phyloP scores from a whole-genome alignment of 2,113 vertebrate genomes.

The Drymodes brunneopygia region DNA sequence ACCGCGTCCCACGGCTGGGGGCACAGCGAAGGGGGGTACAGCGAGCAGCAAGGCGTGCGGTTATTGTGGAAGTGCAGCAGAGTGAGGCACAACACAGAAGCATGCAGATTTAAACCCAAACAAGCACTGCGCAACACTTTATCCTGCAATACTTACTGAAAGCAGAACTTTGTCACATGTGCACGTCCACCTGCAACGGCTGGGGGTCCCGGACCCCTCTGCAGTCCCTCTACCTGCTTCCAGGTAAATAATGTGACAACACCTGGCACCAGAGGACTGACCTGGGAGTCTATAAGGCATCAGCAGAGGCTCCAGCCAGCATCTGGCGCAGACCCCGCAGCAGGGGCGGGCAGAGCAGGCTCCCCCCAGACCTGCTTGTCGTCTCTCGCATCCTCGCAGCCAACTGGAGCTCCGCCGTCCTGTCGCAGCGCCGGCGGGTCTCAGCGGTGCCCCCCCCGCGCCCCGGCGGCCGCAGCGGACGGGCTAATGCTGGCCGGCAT shows the following conservation, averaged over 20 bases:
- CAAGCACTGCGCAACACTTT: not conserved
- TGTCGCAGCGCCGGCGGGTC: not conserved
- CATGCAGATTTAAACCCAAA: not conserved
- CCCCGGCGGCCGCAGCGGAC: not conserved
- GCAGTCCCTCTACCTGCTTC: not conserved
- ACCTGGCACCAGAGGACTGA: not conserved
- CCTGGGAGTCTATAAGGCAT: not conserved
- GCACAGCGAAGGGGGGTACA: not conserved
- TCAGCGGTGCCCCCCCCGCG: not conserved
- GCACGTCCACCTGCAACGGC: not conserved
- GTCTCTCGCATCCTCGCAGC: not conserved
- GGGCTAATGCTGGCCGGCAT: not conserved
- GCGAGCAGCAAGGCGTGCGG: not conserved
- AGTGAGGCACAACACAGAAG: not conserved
- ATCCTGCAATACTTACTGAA: not conserved
- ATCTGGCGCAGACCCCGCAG: not conserved
- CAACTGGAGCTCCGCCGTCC: not conserved
- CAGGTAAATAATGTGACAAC: not conserved
- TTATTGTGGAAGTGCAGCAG: not conserved
- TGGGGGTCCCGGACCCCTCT: not conserved
- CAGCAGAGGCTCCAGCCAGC: not conserved
- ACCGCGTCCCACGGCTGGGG: not conserved
- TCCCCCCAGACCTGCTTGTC: not conserved
- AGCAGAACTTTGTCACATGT: not conserved
- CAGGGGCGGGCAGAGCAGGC: not conserved